Evolutionary conservation across 2,797 vertebrate genomes (phyloP).

Genomic region (Sebastes taczanowskii): DNA sequence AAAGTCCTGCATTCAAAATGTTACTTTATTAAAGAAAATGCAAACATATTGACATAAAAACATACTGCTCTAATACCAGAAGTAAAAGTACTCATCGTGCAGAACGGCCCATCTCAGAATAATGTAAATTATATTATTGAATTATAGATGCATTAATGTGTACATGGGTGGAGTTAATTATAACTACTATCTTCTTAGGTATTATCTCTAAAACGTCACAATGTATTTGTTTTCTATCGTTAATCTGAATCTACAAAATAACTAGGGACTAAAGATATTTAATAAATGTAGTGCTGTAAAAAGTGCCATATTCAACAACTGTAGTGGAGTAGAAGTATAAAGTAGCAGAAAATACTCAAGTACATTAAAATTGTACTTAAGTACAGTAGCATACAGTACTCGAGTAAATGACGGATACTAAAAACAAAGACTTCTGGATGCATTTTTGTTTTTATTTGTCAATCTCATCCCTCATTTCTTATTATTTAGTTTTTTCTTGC

Average conservation of each 20-base stretch:
- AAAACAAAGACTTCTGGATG: conserved; percentile 11
- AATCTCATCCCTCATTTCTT: conserved; percentile 43
- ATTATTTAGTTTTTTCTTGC: conserved; percentile 33
- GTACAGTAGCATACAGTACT: background rate
- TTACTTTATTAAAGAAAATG: background rate
- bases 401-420: background rate
- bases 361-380: background rate
- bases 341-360: background rate
- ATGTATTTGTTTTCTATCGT: background rate
- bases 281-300: background rate
- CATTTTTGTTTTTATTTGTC: conserved; percentile 48
- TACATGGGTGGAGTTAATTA: background rate
- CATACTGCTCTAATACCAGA: background rate
- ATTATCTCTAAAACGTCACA: background rate
- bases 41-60: background rate
- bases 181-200: background rate
- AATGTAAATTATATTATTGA: background rate
- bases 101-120: background rate
- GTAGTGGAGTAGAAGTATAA: background rate
- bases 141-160: background rate
- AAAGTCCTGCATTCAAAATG: background rate
- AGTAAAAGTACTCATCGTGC: background rate
- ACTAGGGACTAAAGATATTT: background rate
- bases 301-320: background rate
- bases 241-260: background rate